Base-by-base conservation (phyloP, 2,113 vertebrate species). In the Psilopsiagon aurifrons region DNA sequence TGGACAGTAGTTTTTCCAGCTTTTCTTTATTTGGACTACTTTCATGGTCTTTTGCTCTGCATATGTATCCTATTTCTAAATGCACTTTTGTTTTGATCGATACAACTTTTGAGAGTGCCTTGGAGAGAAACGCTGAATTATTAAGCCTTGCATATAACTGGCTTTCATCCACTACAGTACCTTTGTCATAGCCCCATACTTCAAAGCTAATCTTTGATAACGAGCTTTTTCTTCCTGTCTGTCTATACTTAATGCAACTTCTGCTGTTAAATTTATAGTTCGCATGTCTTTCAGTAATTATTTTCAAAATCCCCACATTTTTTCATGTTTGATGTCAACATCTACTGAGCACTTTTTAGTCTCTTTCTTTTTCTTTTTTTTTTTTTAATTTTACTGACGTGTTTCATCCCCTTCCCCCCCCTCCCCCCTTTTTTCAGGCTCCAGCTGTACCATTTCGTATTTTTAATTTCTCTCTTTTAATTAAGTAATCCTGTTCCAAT, bases 181-280 rank as follows among this genome's bases (percentile, higher is more conserved):
- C 86, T 94, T 96, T 96, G 94, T 97, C 68, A 92, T 46, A 94
- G 75, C 2, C 52, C 75, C 44, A 51, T 43, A 94, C 73, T 96
- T 97, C 83, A 97, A 98, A 97, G 95, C 52, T 74, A 88, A 41
- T 88, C 78, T 96, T 92, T 90, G 88, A 93, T 97, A 97, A 97
- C 5, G 6, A 97, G 94, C 51, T 81, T 81, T 93, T 66, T 49
- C 83, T 76, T 89, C 96, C 86, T 94, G 81, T 93, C 51, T 85
- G 27, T 70, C 51, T 86, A 25, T 67, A 54, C 33, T 92, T 88
- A 94, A 69, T 86, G 55, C 70, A 66, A 64, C 91, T 95, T 93
- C 73, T 83, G 47, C 88, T 94, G 46, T 79, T 97, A 83, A 97
- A 97, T 91, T 94, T 94, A 83, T 77, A 91, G 59, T 37, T 41